Evolutionary conservation across 1,140 invertebrate species (phyloP), one percentile per base, ranked within the genome.

Genomic region (Bombyx mandarina): DNA sequence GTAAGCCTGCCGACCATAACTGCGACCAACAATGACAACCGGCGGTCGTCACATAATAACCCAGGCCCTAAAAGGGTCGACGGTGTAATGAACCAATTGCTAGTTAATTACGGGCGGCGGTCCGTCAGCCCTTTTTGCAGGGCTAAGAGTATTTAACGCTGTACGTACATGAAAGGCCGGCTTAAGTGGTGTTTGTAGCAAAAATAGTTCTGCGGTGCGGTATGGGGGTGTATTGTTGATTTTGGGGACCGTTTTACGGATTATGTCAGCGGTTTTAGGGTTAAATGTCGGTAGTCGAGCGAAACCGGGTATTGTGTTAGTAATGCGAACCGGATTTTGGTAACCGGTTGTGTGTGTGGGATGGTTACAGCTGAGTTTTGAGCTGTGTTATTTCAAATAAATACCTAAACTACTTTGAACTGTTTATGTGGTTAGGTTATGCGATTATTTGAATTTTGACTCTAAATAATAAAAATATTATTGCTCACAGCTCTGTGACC

Each of bases 71-170:
- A 63, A 67, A 67, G 60, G 65, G 65, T 61, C 52, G 26, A 35
- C 26, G 22, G 57, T 67, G 60, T 67, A 67, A 67, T 67, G 62
- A 60, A 61, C 26, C 61, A 62, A 67, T 67, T 63, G 65, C 48
- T 57, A 57, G 65, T 67, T 67, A 67, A 67, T 67, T 67, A 63
- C 62, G 47, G 52, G 57, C 47, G 52, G 42, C 45, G 56, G 59
- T 52, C 22, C 59, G 45, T 53, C 52, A 7, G 43, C 62, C 50
- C 43, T 43, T 56, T 58, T 59, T 56, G 57, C 46, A 52, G 54
- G 56, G 56, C 53, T 62, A 18, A 53, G n/a, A 44, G 44, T 45
- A 54, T 54, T 54, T 54, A 54, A 42, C 53, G 43, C 44, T 26
- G 50, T 7, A 8, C 43, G 43, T 8, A 35, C 43, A 54, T 12